phyloP scores from a whole-genome alignment of 2,888 invertebrate species.

The Craniophora ligustri region DNA sequence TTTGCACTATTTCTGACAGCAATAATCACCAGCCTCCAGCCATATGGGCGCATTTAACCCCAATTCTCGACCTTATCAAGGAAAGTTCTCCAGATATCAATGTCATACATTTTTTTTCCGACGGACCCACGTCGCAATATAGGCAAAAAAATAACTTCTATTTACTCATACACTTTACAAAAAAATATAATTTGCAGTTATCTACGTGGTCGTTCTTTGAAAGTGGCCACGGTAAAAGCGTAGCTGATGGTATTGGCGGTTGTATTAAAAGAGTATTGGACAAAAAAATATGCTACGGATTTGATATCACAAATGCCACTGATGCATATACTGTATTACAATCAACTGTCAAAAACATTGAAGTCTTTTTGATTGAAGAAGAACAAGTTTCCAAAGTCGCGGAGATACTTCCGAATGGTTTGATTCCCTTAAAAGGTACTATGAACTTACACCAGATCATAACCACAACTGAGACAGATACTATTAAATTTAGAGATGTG shows the following conservation, averaged over 20 bases:
- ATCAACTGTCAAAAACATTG: slow-evolving; percentile 2
- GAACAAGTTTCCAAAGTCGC: slow-evolving; percentile 3
- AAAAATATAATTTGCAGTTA: slow-evolving; percentile 2
- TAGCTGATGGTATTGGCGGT: slow-evolving; percentile 21
- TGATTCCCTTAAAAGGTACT: slow-evolving; percentile 6
- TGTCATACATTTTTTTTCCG: slow-evolving; percentile 20
- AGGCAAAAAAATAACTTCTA: slow-evolving; percentile 19
- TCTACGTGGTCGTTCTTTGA: slow-evolving; percentile 13
- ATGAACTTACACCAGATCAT: slow-evolving; percentile 9
- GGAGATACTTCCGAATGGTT: slow-evolving; percentile 1
- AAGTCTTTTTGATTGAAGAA: slow-evolving; percentile 1
- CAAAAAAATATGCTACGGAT: slow-evolving; percentile 14
- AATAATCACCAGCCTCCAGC: slow-evolving; percentile 11
- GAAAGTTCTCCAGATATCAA: slow-evolving; percentile 5
- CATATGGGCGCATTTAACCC: slow-evolving; percentile 10
- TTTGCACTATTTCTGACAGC: neutral
- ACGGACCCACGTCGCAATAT: slow-evolving; percentile 17
- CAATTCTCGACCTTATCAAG: slow-evolving; percentile 6
- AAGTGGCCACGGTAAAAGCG: slow-evolving; percentile 17
- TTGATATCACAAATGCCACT: slow-evolving; percentile 21
- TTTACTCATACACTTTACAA: slow-evolving; percentile 8
- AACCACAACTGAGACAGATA: slow-evolving; percentile 9
- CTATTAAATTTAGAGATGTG: slow-evolving; percentile 16
- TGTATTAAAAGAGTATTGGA: slow-evolving; percentile 13
- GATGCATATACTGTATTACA: slow-evolving; percentile 11